A percentile compares a stretch with the other conserved stretches of the same genome.
Conservation (phyloP, 2,888 invertebrate genomes). For the Glaucopsyche alexis region DNA sequence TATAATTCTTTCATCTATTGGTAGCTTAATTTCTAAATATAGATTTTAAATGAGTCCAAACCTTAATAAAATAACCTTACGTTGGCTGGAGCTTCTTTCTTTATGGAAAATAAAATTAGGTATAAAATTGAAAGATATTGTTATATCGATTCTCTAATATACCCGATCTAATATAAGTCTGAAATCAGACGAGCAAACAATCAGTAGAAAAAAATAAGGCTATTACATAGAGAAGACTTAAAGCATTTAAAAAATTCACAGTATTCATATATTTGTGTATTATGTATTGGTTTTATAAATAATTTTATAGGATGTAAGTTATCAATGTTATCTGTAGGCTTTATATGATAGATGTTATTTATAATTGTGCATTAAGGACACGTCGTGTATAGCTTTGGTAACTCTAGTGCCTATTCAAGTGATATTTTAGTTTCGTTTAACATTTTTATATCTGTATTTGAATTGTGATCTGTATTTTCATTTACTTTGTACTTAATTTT, state of each 20-base stretch:
- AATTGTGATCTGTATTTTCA: slow-evolving; percentile 32
- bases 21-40: no score
- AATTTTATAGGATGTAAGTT: slow-evolving; percentile 25
- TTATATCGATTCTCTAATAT: not conserved
- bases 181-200: not conserved
- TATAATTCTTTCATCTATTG: no score
- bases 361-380: slow-evolving; percentile 20
- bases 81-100: no score
- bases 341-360: slow-evolving; percentile 28
- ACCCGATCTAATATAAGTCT: not conserved
- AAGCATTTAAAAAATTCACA: slow-evolving; percentile 27
- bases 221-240: slow-evolving; percentile 15
- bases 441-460: slow-evolving; percentile 24
- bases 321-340: slow-evolving; percentile 25
- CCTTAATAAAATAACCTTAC: no score
- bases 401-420: slow-evolving; percentile 28
- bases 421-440: slow-evolving; percentile 26
- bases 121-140: not conserved
- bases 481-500: slow-evolving; percentile 32
- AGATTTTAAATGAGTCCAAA: no score
- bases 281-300: slow-evolving; percentile 27
- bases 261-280: slow-evolving; percentile 23
- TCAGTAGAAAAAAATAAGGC: not conserved
- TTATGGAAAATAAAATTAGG: no score
- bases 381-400: slow-evolving; percentile 25